phyloP scores from a whole-genome alignment of 2,888 invertebrate species.

The Scelioninae gen. 1 region DNA sequence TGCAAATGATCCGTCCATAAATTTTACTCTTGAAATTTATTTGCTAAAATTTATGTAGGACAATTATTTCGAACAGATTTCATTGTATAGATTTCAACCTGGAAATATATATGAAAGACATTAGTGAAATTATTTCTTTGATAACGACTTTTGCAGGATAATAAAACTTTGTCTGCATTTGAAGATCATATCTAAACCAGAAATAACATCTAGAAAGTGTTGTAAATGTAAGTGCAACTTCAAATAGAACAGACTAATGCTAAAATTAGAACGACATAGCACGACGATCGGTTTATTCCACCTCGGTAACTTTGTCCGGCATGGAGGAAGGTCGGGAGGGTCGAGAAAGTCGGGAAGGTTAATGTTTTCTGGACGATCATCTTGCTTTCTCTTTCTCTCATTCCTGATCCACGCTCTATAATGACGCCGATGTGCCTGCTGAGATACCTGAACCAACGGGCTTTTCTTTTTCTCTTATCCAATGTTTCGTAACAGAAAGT shows the following conservation, averaged over 20 bases:
- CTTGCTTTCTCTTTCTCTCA: constrained; percentile 60
- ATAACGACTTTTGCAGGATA: neutral
- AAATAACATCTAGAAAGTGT: constrained; percentile 37
- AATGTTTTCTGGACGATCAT: constrained; percentile 58
- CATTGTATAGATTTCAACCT: no score
- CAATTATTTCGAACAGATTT: no score
- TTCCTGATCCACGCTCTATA: constrained; percentile 24
- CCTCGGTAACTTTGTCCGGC: constrained; percentile 47
- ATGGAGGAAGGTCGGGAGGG: constrained; percentile 51
- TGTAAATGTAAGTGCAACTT: constrained; percentile 34
- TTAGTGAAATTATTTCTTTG: no score
- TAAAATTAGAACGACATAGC: constrained; percentile 51
- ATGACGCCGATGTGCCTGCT: constrained; percentile 29
- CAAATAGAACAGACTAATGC: constrained; percentile 26
- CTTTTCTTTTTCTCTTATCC: constrained; percentile 33
- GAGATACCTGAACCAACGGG: constrained; percentile 40
- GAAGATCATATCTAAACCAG: constrained; percentile 22
- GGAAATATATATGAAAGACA: no score
- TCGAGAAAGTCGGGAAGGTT: constrained; percentile 61
- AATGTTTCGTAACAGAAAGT: constrained; percentile 28
- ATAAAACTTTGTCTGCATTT: constrained; percentile 9
- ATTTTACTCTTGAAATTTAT: no score
- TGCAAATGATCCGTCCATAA: no score
- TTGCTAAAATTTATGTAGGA: no score
- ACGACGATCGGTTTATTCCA: constrained; percentile 48